Conservation (phyloP, 2,888 invertebrate species). For the Rotaria socialis region DNA sequence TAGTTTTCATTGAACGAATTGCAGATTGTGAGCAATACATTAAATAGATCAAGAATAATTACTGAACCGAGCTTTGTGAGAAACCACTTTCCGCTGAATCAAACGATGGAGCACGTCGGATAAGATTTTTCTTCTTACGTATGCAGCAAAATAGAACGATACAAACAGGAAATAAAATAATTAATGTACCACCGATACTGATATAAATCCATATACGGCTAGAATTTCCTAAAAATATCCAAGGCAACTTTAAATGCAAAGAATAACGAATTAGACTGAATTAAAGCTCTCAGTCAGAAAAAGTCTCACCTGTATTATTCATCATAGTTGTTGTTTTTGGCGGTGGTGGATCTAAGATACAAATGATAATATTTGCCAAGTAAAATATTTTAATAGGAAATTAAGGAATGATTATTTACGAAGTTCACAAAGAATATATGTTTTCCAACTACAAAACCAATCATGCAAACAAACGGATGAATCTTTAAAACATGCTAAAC, state of each 20-base stretch:
- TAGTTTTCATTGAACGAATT: no score
- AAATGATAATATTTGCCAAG: neutral
- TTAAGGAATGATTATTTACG: neutral
- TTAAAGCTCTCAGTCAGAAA: neutral
- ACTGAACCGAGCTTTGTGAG: neutral
- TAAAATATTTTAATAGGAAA: neutral
- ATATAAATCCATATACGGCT: neutral
- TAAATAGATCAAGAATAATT: neutral
- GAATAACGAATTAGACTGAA: neutral
- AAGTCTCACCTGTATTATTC: neutral
- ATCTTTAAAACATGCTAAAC: neutral
- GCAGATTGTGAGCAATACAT: no score
- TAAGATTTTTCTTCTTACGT: neutral
- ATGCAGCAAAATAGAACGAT: neutral
- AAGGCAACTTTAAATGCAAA: neutral
- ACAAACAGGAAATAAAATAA: neutral
- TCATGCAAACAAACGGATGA: neutral
- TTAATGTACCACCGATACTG: neutral
- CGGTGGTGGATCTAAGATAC: neutral
- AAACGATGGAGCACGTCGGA: neutral
- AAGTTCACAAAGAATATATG: neutral
- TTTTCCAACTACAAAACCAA: slow-evolving; percentile 7
- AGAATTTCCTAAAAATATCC: neutral
- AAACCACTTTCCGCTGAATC: neutral
- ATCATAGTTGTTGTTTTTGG: neutral